A percentile compares a stretch with the other conserved stretches of the same genome.
phyloP scores from a whole-genome alignment of 2,888 invertebrate species.

The Mesorhabditis belari region DNA sequence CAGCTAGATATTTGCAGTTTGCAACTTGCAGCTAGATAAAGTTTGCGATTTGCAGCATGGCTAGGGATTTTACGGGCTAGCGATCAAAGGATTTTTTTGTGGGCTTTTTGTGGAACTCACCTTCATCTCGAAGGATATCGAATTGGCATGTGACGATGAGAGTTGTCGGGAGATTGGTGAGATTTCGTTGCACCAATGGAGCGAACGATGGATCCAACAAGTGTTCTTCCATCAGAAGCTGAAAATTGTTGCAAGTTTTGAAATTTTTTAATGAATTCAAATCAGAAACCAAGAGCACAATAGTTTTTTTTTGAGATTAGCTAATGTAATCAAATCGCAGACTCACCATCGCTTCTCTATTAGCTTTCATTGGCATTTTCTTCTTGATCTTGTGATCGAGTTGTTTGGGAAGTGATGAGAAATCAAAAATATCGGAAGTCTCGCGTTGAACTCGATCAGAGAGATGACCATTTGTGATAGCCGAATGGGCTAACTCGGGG shows the following conservation, averaged over 20 bases:
- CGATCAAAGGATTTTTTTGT: too few relatives aligned
- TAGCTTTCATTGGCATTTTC: background rate
- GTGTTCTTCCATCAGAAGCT: background rate
- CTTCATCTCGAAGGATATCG: conserved; percentile 55
- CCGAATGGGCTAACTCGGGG: conserved; percentile 17
- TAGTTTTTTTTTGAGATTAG: too few relatives aligned
- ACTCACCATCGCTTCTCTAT: background rate
- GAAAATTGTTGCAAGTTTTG: too few relatives aligned
- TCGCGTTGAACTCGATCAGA: background rate
- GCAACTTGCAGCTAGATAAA: too few relatives aligned
- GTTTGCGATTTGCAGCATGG: too few relatives aligned
- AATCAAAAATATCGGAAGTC: background rate
- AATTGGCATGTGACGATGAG: conserved; percentile 54
- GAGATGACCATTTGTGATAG: conserved; percentile 35
- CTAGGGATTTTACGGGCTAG: too few relatives aligned
- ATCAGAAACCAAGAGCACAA: too few relatives aligned
- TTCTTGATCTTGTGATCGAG: background rate
- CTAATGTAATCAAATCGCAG: too few relatives aligned
- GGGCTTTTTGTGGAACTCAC: too few relatives aligned
- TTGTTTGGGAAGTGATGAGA: background rate
- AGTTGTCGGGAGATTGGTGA: conserved; percentile 49
- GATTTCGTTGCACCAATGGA: conserved; percentile 51
- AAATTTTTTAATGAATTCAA: too few relatives aligned
- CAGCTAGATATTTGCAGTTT: too few relatives aligned
- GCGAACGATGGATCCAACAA: conserved; percentile 36